Evolutionary conservation across 2,797 vertebrate species (phyloP).

Genomic region (Pachyuromys duprasi): DNA sequence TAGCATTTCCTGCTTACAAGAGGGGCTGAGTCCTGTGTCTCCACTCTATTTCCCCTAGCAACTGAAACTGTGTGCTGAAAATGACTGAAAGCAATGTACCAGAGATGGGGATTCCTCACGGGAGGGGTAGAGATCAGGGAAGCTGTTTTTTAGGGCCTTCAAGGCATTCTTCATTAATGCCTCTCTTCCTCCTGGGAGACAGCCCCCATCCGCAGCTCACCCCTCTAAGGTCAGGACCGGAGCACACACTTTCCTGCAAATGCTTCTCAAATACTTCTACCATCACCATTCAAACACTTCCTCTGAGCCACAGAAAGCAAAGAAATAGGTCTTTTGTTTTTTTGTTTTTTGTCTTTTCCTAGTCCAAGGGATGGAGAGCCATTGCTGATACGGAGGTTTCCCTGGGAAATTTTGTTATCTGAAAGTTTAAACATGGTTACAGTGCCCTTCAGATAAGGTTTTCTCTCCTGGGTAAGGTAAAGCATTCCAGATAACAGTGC

Average conservation of each 20-base stretch:
- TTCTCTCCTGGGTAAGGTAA: conserved; percentile 10
- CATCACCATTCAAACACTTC: neutral
- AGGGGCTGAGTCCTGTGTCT: rapidly evolving
- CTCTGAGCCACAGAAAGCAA: neutral
- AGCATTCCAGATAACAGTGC: conserved; percentile 41
- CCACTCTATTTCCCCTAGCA: neutral
- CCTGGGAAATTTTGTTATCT: conserved; percentile 62
- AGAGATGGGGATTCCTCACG: neutral
- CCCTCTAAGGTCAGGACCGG: neutral
- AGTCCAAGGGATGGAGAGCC: neutral
- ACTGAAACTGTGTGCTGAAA: neutral
- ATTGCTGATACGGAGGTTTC: neutral
- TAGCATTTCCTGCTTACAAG: neutral
- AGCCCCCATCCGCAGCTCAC: neutral
- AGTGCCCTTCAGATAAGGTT: conserved; percentile 45
- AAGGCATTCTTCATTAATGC: neutral
- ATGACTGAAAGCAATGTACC: neutral
- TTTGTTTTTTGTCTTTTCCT: neutral
- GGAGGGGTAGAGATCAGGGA: neutral
- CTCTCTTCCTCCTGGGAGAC: neutral
- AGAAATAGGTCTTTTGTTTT: neutral
- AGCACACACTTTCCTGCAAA: neutral
- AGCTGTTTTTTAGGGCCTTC: neutral
- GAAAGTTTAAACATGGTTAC: neutral
- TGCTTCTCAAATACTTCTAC: neutral